Base-by-base conservation (phyloP, 2,113 vertebrate species). In the Oostethus manadensis region DNA sequence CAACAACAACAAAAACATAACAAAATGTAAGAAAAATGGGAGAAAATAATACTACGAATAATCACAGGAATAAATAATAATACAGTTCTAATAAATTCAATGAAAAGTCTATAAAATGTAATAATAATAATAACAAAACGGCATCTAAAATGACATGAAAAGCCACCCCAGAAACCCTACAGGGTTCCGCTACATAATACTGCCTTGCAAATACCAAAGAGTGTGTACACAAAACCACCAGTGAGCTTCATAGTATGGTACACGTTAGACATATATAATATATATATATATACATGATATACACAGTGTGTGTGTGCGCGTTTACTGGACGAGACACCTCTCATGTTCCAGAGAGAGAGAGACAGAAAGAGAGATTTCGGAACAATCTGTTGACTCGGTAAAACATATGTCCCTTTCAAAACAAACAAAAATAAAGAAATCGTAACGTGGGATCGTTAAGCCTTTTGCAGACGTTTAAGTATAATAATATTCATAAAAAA, bases 131-230 rank as follows among this genome's bases (percentile, higher is more conserved):
- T 49, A 2, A 49, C 6, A 6, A 22, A 53, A 53, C 33, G 5
- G 33, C 33, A 38, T 54, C 4, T 14, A n/a, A 54, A 38, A 40
- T 40, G 17, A 16, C 29, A 17, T 53, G 9, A 51, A 54, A 54
- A 14, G 10, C 11, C 38, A 44, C 51, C 14, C 1, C 18, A 22
- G 11, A 22, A 38, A 8, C 29, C 7, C 60, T 51, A 64, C 66
- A 60, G 78, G 73, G 65, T 70, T 78, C 76, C 50, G 86, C 86
- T 89, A 90, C 87, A 88, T 89, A 88, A 89, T 86, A 88, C 89
- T 88, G 85, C 83, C 76, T 70, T 75, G 75, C 68, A 71, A 54
- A 71, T 80, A 77, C 77, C 66, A 71, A 33, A 33, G 62, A 74
- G 68, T 69, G 73, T 71, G 74, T 77, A 70, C 66, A 66, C 76